A percentile compares a stretch with the other conserved stretches of the same genome.
phyloP scores from a whole-genome alignment of 2,888 invertebrate species.

The Chesias legatella region DNA sequence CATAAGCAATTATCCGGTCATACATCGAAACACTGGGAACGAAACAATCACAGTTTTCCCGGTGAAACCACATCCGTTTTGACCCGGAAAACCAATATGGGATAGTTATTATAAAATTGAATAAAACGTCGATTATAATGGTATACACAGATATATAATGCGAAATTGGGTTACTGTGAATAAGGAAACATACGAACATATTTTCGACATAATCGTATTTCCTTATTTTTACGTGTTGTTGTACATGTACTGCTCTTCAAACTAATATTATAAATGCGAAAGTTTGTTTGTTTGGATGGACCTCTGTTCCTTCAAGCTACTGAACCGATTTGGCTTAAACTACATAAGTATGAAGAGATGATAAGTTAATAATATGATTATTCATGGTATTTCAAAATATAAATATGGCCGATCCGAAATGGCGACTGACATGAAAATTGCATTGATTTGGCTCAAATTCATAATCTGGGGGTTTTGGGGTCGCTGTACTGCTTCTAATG shows the following conservation, averaged over 20 bases:
- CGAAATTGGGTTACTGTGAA: constrained; percentile 24
- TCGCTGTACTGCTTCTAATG: too few relatives aligned
- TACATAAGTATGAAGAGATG: too few relatives aligned
- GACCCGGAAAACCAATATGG: constrained; percentile 22
- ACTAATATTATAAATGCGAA: background rate
- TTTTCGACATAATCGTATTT: constrained; percentile 19
- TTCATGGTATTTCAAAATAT: too few relatives aligned
- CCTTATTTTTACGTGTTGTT: constrained; percentile 1
- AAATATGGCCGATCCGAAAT: too few relatives aligned
- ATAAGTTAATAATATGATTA: too few relatives aligned
- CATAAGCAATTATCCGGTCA: background rate
- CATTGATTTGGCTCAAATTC: too few relatives aligned
- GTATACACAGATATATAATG: constrained; percentile 18
- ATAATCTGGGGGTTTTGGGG: too few relatives aligned
- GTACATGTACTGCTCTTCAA: background rate
- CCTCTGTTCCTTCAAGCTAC: too few relatives aligned
- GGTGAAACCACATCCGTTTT: constrained; percentile 20
- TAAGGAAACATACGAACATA: constrained; percentile 18
- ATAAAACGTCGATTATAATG: constrained; percentile 26
- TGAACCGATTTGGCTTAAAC: too few relatives aligned
- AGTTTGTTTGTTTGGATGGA: too few relatives aligned
- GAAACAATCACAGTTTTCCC: constrained; percentile 21
- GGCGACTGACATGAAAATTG: too few relatives aligned
- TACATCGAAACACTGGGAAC: background rate
- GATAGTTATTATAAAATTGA: constrained; percentile 25